Base-by-base conservation (phyloP, 2,797 vertebrate species). In the Mormyrops boulengeri region DNA sequence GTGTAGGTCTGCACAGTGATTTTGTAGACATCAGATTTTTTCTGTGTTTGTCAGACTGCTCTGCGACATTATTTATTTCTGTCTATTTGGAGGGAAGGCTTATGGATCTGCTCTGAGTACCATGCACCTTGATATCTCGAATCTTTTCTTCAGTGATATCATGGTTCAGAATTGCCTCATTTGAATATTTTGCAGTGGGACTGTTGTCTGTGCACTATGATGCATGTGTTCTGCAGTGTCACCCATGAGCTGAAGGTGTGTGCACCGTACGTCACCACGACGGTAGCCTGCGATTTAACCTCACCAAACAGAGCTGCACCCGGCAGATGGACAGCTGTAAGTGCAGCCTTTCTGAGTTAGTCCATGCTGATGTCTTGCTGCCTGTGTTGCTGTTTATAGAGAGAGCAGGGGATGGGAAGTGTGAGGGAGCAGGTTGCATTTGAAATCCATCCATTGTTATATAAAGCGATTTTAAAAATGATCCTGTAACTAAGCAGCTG, bases 291-390 rank as follows among this genome's bases (percentile, higher is more conserved):
- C 95, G 98, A 96, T 94, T 98, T 98, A 97, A 98, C 92, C 94
- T 98, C 91, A 98, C 97, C 80, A 98, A 97, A 91, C 97, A 98
- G 95, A 98, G 94, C 0, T 98, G 97, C 93, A 97, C 96, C n/a
- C 95, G 98, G 82, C 97, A 98, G 95, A 96, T 98, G 90, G 97
- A 98, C 95, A 98, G 97, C 96, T 98, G 97, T 97, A 96, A 97
- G 97, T 53, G 1, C 34, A 12, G 62, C 62, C 62, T 30, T 66
- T 66, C 62, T 66, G 22, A 12, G 22, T 66, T 9, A 4, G 62
- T 66, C 62, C 22, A 30, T 30, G 26, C 62, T 30, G 62, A 30
- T 66, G 62, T 66, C 22, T 66, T 30, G 3, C 62, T 12, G 62
- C 9, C 62, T 30, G 9, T 66, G 62, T 66, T 66, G 62, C 62